Percentiles rank a stretch among this genome's conserved stretches.
Evolutionary conservation across 2,888 invertebrate species (phyloP).

Genomic region (Caenorhabditis doughertyi): DNA sequence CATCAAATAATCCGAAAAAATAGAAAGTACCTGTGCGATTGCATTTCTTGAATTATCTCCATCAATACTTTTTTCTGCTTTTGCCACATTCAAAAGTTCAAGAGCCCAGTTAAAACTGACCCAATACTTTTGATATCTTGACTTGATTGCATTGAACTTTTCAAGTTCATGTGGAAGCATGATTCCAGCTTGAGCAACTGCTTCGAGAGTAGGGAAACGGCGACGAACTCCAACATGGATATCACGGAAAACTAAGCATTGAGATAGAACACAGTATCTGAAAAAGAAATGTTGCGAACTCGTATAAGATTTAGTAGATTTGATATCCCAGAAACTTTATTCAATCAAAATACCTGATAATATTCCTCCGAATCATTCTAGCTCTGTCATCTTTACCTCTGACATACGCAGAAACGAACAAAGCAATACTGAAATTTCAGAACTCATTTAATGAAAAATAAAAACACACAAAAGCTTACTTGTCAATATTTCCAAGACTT

Average conservation of each 20-base stretch:
- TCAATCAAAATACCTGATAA: slow-evolving; percentile 69
- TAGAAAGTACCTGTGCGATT: slow-evolving; percentile 45
- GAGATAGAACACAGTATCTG: slow-evolving; percentile 70
- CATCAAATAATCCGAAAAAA: too few species aligned
- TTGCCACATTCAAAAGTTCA: slow-evolving; percentile 70
- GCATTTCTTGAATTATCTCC: slow-evolving; percentile 64
- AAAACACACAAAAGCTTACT: slow-evolving; percentile 36
- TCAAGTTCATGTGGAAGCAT: slow-evolving; percentile 59
- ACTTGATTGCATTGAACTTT: slow-evolving; percentile 59
- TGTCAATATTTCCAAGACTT: slow-evolving; percentile 69
- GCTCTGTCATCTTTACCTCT: slow-evolving; percentile 73
- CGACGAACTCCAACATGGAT: slow-evolving; percentile 69
- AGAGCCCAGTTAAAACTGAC: slow-evolving; percentile 78
- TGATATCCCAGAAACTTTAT: too few species aligned
- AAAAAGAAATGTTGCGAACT: slow-evolving; percentile 2
- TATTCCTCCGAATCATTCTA: slow-evolving; percentile 71
- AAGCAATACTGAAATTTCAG: slow-evolving; percentile 70
- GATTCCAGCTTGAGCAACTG: slow-evolving; percentile 66
- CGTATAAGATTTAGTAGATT: too few species aligned
- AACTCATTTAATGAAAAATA: neutral
- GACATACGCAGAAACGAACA: slow-evolving; percentile 69
- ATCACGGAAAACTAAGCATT: slow-evolving; percentile 72
- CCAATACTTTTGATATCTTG: slow-evolving; percentile 77
- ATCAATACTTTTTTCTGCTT: slow-evolving; percentile 65
- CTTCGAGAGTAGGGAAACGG: slow-evolving; percentile 66